Percentiles rank a stretch among this genome's conserved stretches.
phyloP scores from a whole-genome alignment of 2,113 vertebrate species.

The Taxidea taxus region DNA sequence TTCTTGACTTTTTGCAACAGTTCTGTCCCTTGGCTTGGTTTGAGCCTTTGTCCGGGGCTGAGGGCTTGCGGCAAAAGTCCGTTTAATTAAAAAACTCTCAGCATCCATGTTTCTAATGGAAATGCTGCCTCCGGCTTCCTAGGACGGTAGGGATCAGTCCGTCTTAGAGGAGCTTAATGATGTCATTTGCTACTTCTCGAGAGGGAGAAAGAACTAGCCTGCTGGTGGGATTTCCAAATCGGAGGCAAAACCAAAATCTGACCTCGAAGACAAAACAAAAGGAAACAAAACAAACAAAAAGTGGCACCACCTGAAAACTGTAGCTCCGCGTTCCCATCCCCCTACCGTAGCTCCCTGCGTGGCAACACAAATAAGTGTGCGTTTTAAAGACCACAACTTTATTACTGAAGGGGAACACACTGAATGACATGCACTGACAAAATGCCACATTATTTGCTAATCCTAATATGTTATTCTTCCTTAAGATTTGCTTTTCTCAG shows the following conservation, averaged over 20 bases:
- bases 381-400: constrained; percentile 77
- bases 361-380: constrained; percentile 65
- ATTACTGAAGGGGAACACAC: constrained; percentile 75
- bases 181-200: background rate
- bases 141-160: background rate
- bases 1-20: background rate
- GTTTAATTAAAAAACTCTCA: background rate
- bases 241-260: constrained; percentile 28
- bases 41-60: background rate
- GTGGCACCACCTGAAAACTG: background rate
- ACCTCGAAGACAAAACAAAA: constrained; percentile 64
- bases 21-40: background rate
- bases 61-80: background rate
- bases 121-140: background rate
- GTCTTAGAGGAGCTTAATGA: background rate
- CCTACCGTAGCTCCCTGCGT: constrained; percentile 38
- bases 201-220: background rate
- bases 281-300: background rate
- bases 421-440: constrained; percentile 83
- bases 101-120: background rate
- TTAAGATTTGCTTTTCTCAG: constrained; percentile 91
- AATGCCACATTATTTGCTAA: constrained; percentile 91
- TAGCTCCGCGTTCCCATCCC: constrained; percentile 12
- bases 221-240: background rate
- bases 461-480: constrained; percentile 94